These are phyloP conservation scores for Galerucella nymphaeae DNA, from an alignment of 2,888 invertebrate genomes.

Conservation along the genomic window DNA sequence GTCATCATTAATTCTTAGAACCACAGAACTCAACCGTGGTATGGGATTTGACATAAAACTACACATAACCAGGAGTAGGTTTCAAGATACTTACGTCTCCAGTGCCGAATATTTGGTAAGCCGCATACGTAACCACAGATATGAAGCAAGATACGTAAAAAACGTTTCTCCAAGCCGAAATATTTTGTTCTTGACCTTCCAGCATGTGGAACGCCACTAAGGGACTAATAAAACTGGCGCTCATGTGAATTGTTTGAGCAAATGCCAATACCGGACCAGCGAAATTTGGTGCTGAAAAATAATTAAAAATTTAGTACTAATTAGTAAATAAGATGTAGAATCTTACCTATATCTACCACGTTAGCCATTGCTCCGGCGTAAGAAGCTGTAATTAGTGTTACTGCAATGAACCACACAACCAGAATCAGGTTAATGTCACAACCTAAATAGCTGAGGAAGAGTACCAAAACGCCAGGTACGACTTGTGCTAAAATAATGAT, in stretches of 20 bases:
- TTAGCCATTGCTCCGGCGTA: slow-evolving; percentile 83
- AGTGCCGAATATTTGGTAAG: slow-evolving; percentile 76
- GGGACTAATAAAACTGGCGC: slow-evolving; percentile 77
- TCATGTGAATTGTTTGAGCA: slow-evolving; percentile 83
- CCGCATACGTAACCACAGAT: slow-evolving; percentile 71
- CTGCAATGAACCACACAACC: slow-evolving; percentile 75
- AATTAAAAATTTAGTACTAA: not conserved
- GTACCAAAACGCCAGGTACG: slow-evolving; percentile 73
- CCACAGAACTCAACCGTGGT: too few species aligned
- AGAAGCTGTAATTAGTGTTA: slow-evolving; percentile 77
- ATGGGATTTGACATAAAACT: not conserved
- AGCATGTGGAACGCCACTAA: slow-evolving; percentile 73
- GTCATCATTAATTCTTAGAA: too few species aligned
- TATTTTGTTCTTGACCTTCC: slow-evolving; percentile 67
- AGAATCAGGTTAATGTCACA: slow-evolving; percentile 70
- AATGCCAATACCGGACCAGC: slow-evolving; percentile 80
- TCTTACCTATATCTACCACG: slow-evolving; percentile 73
- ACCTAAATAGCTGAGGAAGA: slow-evolving; percentile 74
- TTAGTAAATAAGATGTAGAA: not conserved
- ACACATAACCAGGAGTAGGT: not conserved
- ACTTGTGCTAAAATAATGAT: slow-evolving; percentile 70
- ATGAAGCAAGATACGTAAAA: slow-evolving; percentile 73
- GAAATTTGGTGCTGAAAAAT: slow-evolving; percentile 73
- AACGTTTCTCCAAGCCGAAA: slow-evolving; percentile 73
- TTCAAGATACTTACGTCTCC: slow-evolving; percentile 66